A percentile compares a stretch with the other conserved stretches of the same genome.
These are phyloP conservation scores for Spisula solida DNA, from an alignment of 2,888 invertebrate genomes.

Conservation along the genomic window DNA sequence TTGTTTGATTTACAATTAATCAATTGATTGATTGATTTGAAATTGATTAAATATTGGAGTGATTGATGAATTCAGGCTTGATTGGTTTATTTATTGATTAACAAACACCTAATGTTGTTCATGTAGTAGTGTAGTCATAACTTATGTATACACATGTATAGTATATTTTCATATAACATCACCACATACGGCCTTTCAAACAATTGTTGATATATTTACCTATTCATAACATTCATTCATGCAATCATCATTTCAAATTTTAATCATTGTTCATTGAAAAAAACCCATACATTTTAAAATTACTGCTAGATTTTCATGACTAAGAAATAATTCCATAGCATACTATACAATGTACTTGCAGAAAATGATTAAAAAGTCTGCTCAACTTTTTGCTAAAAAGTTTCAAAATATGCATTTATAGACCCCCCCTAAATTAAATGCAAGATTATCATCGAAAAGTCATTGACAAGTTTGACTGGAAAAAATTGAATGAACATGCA, in stretches of 20 bases:
- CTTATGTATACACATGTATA: neutral
- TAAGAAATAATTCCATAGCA: neutral
- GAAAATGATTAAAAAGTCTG: no score
- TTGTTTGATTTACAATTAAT: neutral
- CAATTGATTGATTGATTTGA: neutral
- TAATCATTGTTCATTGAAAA: neutral
- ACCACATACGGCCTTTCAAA: constrained; percentile 12
- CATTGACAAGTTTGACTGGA: no score
- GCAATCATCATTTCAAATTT: neutral
- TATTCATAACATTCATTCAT: neutral
- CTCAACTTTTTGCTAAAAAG: neutral
- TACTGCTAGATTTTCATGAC: neutral
- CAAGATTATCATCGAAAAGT: no score
- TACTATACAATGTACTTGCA: neutral
- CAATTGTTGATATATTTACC: neutral
- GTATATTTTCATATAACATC: constrained; percentile 14
- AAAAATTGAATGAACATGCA: neutral
- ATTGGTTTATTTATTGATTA: neutral
- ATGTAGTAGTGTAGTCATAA: neutral
- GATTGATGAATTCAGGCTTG: neutral
- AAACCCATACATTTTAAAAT: neutral
- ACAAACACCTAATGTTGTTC: constrained; percentile 3
- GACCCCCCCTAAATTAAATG: no score
- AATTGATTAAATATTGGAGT: neutral
- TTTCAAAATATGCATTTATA: neutral